Evolutionary conservation across 2,888 invertebrate genomes (phyloP).

Genomic region (Ligdia adustata): DNA sequence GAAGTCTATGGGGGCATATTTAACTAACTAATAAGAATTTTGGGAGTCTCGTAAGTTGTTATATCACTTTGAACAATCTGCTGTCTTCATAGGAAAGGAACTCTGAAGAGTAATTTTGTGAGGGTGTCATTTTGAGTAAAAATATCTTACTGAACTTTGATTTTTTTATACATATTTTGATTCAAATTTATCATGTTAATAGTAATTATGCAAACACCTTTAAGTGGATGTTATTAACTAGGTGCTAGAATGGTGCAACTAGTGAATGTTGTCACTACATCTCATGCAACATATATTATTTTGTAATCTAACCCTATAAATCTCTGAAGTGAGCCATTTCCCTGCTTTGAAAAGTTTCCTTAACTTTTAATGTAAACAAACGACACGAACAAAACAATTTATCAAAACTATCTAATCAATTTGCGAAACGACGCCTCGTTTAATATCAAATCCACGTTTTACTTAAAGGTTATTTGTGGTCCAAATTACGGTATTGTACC

Average conservation of each 20-base stretch:
- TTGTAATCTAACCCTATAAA: conserved; percentile 4
- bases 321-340: conserved; percentile 14
- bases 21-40: conserved; percentile 28
- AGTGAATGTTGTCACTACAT: too few species aligned
- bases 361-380: conserved; percentile 44
- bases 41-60: conserved; percentile 17
- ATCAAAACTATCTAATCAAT: conserved; percentile 80
- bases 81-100: conserved; percentile 6
- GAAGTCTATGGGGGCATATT: conserved; percentile 36
- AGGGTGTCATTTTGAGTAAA: too few species aligned
- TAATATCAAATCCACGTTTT: conserved; percentile 77
- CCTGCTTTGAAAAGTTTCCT: conserved; percentile 29
- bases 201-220: too few species aligned
- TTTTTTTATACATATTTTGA: too few species aligned
- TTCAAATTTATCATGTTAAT: too few species aligned
- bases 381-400: conserved; percentile 58
- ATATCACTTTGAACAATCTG: conserved; percentile 19
- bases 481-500: conserved; percentile 77
- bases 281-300: too few species aligned
- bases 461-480: conserved; percentile 73
- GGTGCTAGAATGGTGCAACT: too few species aligned
- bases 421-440: conserved; percentile 70
- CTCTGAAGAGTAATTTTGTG: not conserved
- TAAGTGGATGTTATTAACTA: too few species aligned
- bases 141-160: too few species aligned